Base-by-base conservation (phyloP, 2,888 invertebrate species). In the Chalcosyrphus nemorum region DNA sequence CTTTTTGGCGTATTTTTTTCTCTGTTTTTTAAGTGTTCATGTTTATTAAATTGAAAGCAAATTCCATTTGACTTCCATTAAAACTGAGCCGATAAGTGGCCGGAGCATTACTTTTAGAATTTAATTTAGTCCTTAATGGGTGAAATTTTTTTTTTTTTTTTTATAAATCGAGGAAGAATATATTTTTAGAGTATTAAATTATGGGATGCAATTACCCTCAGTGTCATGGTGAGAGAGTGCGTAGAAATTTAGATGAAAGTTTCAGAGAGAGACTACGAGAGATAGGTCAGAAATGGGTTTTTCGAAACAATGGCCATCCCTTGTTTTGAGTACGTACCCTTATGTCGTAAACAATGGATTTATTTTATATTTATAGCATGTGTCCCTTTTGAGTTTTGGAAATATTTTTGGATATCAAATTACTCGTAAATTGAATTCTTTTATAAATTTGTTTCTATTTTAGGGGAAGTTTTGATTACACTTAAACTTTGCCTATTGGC, bases 1-100 rank as follows among this genome's bases (percentile, higher is more conserved):
- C 47, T 52, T 41, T 41, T 9, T 11, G n/a, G 29, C 7, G 19
- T 45, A 15, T 13, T 38, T 38, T 32, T 24, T 13, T 17, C 1
- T 63, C 43, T 19, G n/a, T 41, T 68, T 57, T 56, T 71, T 52
- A 74, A 78, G 78, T 80, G 80, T 70, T 84, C 57, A 61, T 80
- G 74, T 80, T 84, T 84, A 80, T 84, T 75, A 84, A 84, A 84
- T 84, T 78, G 82, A 72, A 81, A 72, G 78, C 56, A 78, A 74
- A 74, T 74, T 82, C 72, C 77, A 77, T 78, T 82, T 82, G 72
- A 78, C 66, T 82, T 78, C 72, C 78, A 82, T 82, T 82, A 78
- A 74, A 82, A 78, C 24, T 74, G 78, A 82, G 61, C 78, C 61
- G 61, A 68, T 78, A 78, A 82, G 82, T 82, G 78, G 78, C 72